Evolutionary conservation across 2,113 vertebrate species (phyloP).

Genomic region (Sylvicapra grimmia): DNA sequence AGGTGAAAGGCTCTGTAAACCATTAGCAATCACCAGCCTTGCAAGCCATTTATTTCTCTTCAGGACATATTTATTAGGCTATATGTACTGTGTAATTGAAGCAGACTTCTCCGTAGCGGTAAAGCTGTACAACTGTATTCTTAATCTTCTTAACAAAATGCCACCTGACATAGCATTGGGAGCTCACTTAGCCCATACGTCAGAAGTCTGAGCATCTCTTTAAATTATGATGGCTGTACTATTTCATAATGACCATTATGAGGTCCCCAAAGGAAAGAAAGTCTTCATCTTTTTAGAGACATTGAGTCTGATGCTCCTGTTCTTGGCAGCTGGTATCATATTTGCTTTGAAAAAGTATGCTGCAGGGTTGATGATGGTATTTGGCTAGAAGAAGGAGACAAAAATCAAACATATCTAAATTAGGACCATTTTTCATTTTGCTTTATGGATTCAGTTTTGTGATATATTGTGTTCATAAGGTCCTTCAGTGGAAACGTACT

Average conservation of each 20-base stretch:
- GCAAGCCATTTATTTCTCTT: constrained; percentile 33
- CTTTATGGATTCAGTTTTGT: constrained; percentile 61
- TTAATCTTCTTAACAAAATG: constrained; percentile 50
- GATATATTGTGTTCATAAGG: not conserved
- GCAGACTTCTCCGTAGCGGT: not conserved
- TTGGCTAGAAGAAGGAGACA: constrained; percentile 30
- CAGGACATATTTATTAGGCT: constrained; percentile 44
- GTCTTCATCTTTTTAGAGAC: constrained; percentile 57
- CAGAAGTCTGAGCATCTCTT: constrained; percentile 20
- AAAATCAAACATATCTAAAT: not conserved
- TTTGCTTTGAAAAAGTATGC: constrained; percentile 49
- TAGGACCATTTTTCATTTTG: constrained; percentile 57
- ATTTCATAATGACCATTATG: constrained; percentile 4
- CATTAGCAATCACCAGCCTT: not conserved
- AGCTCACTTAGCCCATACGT: constrained; percentile 35
- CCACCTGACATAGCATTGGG: not conserved
- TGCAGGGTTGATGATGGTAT: constrained; percentile 54
- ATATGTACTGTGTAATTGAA: constrained; percentile 30
- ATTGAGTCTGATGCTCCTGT: constrained; percentile 43
- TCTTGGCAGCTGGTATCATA: constrained; percentile 54
- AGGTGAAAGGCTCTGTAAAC: constrained; percentile 34
- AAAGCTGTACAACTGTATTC: constrained; percentile 51
- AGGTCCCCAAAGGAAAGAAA: constrained; percentile 15
- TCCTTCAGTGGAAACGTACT: constrained; percentile 40
- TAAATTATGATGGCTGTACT: not conserved